phyloP scores from a whole-genome alignment of 2,113 vertebrate genomes.

The Mionectes macconnelli region DNA sequence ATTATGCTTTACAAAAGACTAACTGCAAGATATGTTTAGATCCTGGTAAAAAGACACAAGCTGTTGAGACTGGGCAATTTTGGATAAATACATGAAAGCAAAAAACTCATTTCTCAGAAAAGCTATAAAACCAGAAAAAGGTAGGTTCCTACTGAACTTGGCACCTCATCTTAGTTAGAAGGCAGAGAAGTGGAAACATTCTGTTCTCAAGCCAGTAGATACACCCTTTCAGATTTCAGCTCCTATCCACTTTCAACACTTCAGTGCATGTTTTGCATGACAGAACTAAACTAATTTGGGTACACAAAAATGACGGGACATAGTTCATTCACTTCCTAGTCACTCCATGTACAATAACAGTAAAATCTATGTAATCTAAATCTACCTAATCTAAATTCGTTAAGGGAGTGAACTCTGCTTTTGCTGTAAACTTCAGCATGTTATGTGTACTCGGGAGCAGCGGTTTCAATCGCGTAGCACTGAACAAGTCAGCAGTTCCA shows the following conservation, averaged over 20 bases:
- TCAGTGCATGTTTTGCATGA: not conserved
- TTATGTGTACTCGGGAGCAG: not conserved
- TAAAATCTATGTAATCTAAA: not conserved
- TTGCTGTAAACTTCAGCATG: not conserved
- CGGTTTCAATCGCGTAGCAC: rapidly evolving
- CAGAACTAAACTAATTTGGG: not conserved
- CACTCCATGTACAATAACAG: not conserved
- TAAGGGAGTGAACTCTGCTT: not conserved
- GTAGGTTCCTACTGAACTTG: not conserved
- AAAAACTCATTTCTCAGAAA: not conserved
- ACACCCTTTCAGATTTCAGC: not conserved
- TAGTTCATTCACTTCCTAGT: not conserved
- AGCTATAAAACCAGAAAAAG: not conserved
- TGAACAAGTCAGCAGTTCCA: not conserved
- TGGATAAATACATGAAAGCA: not conserved
- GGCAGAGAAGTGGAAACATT: not conserved
- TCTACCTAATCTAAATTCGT: not conserved
- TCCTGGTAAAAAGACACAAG: not conserved
- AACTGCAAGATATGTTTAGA: not conserved
- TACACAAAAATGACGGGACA: not conserved
- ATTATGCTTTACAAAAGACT: not conserved
- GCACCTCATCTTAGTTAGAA: not conserved
- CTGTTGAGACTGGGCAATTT: not conserved
- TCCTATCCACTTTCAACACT: not conserved
- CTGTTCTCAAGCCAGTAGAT: not conserved